These are phyloP conservation scores for Nerophis ophidion DNA, from an alignment of 2,113 vertebrate species.

Conservation along the genomic window DNA sequence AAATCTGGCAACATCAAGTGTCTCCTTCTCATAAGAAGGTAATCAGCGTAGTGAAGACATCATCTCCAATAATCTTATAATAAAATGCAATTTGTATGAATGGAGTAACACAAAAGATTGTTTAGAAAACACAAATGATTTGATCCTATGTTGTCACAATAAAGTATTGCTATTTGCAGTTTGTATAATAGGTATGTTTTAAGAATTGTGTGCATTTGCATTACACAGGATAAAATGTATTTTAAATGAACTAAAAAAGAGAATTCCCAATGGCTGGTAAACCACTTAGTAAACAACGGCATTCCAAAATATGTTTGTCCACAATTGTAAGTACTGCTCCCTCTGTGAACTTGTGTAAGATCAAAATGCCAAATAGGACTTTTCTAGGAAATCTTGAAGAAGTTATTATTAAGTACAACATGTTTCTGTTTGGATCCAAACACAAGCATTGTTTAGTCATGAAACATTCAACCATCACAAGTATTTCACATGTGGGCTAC, in stretches of 20 bases:
- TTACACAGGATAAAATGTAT: neutral
- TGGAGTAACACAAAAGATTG: neutral
- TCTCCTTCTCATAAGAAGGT: conserved; percentile 28
- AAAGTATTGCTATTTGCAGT: neutral
- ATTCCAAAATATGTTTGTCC: conserved; percentile 8
- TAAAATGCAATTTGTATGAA: neutral
- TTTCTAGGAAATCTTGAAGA: conserved; percentile 53
- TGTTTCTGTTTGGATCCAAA: conserved; percentile 62
- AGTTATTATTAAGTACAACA: conserved; percentile 58
- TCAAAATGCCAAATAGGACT: conserved; percentile 34
- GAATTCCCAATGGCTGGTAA: neutral
- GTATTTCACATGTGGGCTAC: conserved; percentile 37
- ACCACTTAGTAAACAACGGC: neutral
- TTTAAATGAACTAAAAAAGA: neutral
- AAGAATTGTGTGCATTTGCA: neutral
- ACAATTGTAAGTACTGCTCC: neutral
- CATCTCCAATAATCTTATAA: neutral
- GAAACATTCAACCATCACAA: conserved; percentile 54
- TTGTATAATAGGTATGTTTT: neutral
- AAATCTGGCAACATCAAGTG: conserved; percentile 4
- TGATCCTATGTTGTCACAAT: conserved; percentile 4
- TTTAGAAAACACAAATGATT: neutral
- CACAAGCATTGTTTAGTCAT: conserved; percentile 60
- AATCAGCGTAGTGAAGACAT: neutral
- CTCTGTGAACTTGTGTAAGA: conserved; percentile 35